Base-by-base conservation (phyloP, 2,888 invertebrate species). In the Diaphora mendica region DNA sequence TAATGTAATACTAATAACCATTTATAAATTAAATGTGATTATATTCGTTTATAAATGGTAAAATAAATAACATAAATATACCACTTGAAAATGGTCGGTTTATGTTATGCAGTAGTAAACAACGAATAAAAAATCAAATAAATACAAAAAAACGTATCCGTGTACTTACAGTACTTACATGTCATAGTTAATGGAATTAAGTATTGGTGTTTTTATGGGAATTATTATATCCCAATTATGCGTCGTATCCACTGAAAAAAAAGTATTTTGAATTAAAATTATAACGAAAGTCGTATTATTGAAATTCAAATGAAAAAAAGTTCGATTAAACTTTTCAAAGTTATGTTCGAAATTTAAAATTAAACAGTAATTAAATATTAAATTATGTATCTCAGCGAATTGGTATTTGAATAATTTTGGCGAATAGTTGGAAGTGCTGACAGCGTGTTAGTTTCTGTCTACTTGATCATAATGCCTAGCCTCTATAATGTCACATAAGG, bases 71-170 rank as follows among this genome's bases (percentile, higher is more conserved):
- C 89, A 89, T 87, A 86, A 88, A 87, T 84, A 87, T 85, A 89
- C 86, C 86, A 78, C 67, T 42, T 69, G 26, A 55, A 67, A 77
- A 82, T 82, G 85, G 88, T 89, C 89, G 86, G 79, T 91, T 89
- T 91, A 84, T 90, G 90, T 91, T 90, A 87, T 87, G 64, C 77
- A 82, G 94, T 95, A 94, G 94, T 91, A 82, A 90, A 95, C 95
- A 95, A 95, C 95, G 95, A 95, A 90, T 91, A 93, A 92, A 91
- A 87, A 93, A 90, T 89, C 80, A 90, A 85, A 93, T 89, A 94
- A 92, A 94, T 86, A 92, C 89, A 91, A 93, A 94, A 94, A 93
- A 92, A 93, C 92, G 64, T 88, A 90, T 85, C 88, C 79, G 90
- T 93, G 92, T 94, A 93, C 90, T 90, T 85, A 79, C 85, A 79